Conservation (phyloP, 2,797 vertebrate species). For the Podarcis lilfordi region DNA sequence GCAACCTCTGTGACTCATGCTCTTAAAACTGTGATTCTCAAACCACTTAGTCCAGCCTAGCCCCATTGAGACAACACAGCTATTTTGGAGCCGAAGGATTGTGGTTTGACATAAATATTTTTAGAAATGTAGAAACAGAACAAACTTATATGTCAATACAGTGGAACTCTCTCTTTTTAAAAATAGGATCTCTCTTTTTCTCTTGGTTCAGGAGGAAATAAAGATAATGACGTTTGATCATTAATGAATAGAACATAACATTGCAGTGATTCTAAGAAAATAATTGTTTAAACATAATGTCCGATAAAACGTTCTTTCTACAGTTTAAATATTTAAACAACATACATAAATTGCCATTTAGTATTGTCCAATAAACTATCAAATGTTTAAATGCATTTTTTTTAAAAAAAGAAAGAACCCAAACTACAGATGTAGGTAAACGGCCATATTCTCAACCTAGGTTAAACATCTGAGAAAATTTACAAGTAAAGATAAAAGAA, state of each 20-base stretch:
- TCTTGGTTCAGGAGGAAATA: constrained; percentile 76
- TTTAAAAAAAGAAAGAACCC: constrained; percentile 71
- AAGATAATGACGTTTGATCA: constrained; percentile 72
- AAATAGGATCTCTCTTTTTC: constrained; percentile 80
- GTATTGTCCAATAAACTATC: constrained; percentile 77
- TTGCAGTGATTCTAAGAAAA: constrained; percentile 77
- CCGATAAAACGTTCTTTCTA: constrained; percentile 77
- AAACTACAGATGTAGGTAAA: constrained; percentile 78
- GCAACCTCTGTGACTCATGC: constrained; percentile 14
- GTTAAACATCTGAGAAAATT: constrained; percentile 80
- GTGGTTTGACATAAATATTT: constrained; percentile 56
- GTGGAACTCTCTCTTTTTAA: constrained; percentile 74
- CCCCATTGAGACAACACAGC: background rate
- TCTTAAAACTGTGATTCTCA: background rate
- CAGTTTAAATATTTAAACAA: constrained; percentile 81
- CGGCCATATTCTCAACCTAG: constrained; percentile 81
- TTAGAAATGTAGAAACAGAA: constrained; percentile 79
- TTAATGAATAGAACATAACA: constrained; percentile 80
- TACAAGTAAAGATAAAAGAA: constrained; percentile 80
- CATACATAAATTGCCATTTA: constrained; percentile 81
- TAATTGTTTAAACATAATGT: constrained; percentile 77
- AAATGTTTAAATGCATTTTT: constrained; percentile 78
- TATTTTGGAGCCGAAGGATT: background rate
- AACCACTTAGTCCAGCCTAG: background rate
- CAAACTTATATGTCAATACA: constrained; percentile 80